Base-by-base conservation (phyloP, 2,113 vertebrate genomes). In the Pelusios castaneus region DNA sequence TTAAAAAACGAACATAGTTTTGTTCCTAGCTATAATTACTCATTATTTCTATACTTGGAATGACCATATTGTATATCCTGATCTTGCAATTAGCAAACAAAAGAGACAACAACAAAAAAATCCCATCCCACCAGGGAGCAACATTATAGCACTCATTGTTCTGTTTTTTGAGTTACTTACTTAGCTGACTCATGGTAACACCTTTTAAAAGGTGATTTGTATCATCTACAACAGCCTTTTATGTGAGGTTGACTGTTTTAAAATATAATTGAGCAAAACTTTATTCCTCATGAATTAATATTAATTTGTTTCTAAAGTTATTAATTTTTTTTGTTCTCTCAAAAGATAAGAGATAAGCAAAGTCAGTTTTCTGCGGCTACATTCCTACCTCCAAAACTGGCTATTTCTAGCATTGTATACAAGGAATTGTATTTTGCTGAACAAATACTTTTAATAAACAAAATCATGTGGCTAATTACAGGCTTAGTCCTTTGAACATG, bases 401-500 rank as follows among this genome's bases (percentile, higher is more conserved):
- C 79, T 92, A 83, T 10, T 34, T 88, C 17, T 73, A 52, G 0
- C 78, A 87, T 89, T 92, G 12, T 76, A 10, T 49, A 91, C 1
- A 67, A n/a, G 34, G 52, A 24, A 63, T 85, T 82, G 91, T 51
- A 60, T 31, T 88, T 90, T 87, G 38, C 19, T 81, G 51, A 19
- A 80, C 4, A 1, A 25, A 10, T 16, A 1, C 87, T 10, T 84
- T 96, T n/a, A 58, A 60, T 91, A 95, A 88, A 92, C 85, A 43
- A 96, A 92, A 52, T 22, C 10, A 91, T 4, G 87, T 95, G 85
- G 21, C 97, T 86, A 85, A 90, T 97, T 96, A 21, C 93, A 99
- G 99, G 85, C 52, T 88, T 95, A 85, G 67, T 67, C 95, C 96
- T 55, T 83, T 98, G 92, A 98, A 99, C 94, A 98, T 99, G 98